Conservation (phyloP, 2,797 vertebrate genomes). For the Squalus acanthias region DNA sequence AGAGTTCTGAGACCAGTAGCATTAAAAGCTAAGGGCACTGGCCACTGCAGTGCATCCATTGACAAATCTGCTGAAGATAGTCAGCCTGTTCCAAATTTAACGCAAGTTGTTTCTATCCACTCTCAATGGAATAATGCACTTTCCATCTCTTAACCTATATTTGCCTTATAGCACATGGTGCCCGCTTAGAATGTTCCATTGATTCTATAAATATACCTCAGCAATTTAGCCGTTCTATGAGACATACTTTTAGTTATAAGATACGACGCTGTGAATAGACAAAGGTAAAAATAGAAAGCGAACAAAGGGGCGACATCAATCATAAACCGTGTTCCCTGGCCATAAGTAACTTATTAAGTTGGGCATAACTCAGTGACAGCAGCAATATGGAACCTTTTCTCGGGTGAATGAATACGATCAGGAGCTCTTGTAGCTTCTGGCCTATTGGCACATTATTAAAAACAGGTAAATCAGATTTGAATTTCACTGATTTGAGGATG, state of each 20-base stretch:
- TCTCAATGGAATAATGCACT: constrained; percentile 26
- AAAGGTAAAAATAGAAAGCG: constrained; percentile 22
- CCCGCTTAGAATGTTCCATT: background rate
- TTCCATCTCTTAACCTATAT: constrained; percentile 37
- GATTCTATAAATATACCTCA: constrained; percentile 27
- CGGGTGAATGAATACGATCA: background rate
- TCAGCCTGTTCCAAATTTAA: background rate
- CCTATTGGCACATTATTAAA: background rate
- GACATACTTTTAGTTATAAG: constrained; percentile 34
- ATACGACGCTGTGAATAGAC: constrained; percentile 8
- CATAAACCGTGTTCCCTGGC: background rate
- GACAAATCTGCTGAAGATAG: constrained; percentile 6
- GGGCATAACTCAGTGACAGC: background rate
- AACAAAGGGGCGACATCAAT: constrained; percentile 27
- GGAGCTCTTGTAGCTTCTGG: too few species aligned
- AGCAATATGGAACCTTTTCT: background rate
- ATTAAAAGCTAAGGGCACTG: background rate
- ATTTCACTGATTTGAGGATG: background rate
- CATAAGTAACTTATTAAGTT: constrained; percentile 17
- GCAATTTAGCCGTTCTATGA: constrained; percentile 3
- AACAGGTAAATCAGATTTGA: background rate
- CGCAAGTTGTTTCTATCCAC: background rate
- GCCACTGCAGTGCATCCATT: background rate
- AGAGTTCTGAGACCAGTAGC: background rate
- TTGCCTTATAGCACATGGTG: constrained; percentile 7